phyloP scores from a whole-genome alignment of 2,888 invertebrate species.

The Salpingus planirostris region DNA sequence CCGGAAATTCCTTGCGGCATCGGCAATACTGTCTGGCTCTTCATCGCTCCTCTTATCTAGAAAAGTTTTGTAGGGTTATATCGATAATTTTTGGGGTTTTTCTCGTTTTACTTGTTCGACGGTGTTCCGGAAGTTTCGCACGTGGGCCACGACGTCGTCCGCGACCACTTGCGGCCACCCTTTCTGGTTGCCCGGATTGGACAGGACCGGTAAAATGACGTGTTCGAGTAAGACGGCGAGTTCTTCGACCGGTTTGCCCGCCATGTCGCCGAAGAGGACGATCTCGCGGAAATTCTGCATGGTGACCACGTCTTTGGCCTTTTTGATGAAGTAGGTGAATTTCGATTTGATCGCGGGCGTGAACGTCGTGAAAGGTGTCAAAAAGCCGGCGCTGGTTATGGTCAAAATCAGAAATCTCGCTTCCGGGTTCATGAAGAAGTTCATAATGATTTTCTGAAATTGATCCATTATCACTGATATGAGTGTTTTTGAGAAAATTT shows the following conservation, averaged over 20 bases:
- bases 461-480: not conserved
- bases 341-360: conserved; percentile 55
- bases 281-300: conserved; percentile 47
- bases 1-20: conserved; percentile 71
- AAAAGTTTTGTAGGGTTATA: too few relatives aligned
- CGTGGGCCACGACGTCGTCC: conserved; percentile 61
- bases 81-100: too few relatives aligned
- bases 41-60: conserved; percentile 67
- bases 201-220: conserved; percentile 62
- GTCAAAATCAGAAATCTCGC: conserved; percentile 51
- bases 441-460: conserved; percentile 45
- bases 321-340: conserved; percentile 70
- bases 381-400: conserved; percentile 51
- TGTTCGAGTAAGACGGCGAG: conserved; percentile 60
- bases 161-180: conserved; percentile 67
- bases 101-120: conserved; percentile 52
- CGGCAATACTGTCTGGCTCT: conserved; percentile 77
- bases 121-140: conserved; percentile 58
- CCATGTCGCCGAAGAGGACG: conserved; percentile 62
- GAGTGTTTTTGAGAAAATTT: too few relatives aligned
- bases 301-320: conserved; percentile 51
- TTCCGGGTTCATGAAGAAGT: conserved; percentile 46
- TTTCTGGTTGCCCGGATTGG: conserved; percentile 59
- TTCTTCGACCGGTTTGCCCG: conserved; percentile 62
- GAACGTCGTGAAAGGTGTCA: conserved; percentile 58